Evolutionary conservation across 2,888 invertebrate genomes (phyloP), one percentile per base, ranked within the genome.

Genomic region (Pedicia rivosa): DNA sequence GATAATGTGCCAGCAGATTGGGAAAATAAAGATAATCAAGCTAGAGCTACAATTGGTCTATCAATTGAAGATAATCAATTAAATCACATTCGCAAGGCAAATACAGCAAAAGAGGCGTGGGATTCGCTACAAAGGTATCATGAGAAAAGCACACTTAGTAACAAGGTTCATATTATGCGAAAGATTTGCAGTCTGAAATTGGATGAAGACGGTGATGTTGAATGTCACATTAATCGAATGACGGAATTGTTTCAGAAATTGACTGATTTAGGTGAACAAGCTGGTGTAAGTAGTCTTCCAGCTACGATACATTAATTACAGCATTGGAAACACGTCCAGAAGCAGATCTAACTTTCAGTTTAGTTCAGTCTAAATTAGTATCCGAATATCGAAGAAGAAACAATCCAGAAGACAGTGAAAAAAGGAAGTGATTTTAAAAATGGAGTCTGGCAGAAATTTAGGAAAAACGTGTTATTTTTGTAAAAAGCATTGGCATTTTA

Each of bases 171-270:
- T 22, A 8, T 22, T 6, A 22, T 22, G 24, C 24, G 24, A n/a
- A n/a, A n/a, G n/a, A 41, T 44, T 27, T 42, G 42, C 20, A 6
- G 34, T 7, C 28, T 41, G 37, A 41, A 41, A 20, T 9, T 42
- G n/a, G 36, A 39, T 6, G 44, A 44, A 9, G 40, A 39, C 16
- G 42, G 40, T 7, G 39, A 45, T 33, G 39, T 38, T 12, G 35
- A 37, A 24, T 25, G 9, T 7, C 43, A 45, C 28, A 32, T 44
- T 3, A 38, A 34, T 12, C 19, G 27, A 31, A 40, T 46, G 35
- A 29, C 35, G 2, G 42, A 43, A n/a, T 32, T 38, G 24, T 41
- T 36, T 30, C 19, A 13, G 38, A 37, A 39, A 27, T 38, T 41
- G 14, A 35, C 6, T 12, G 37, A 37, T 19, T 15, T 43, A 10